Evolutionary conservation across 2,113 vertebrate genomes (phyloP).

Genomic region (Carassius carassius): DNA sequence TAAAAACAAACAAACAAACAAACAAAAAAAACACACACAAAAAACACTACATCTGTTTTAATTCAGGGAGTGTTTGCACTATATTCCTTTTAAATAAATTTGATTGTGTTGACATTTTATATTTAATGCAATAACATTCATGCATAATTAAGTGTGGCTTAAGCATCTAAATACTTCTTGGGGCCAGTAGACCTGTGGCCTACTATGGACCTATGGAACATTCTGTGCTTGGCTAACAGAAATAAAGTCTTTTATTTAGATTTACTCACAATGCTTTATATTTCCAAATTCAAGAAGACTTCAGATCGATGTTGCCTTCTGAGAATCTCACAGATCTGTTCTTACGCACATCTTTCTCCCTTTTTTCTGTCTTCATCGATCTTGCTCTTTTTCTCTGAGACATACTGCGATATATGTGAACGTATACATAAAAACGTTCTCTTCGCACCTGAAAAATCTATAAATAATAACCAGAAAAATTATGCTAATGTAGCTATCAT

Average conservation of each 20-base stretch:
- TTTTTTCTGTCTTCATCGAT: neutral
- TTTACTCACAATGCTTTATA: neutral
- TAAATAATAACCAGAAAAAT: constrained; percentile 26
- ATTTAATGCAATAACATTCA: neutral
- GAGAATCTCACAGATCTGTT: neutral
- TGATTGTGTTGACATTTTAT: neutral
- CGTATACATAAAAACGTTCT: neutral
- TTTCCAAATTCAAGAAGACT: neutral
- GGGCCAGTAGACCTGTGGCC: too few species aligned
- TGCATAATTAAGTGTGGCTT: too few species aligned
- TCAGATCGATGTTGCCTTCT: neutral
- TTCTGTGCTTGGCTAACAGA: neutral
- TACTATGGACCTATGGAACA: too few species aligned
- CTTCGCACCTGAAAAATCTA: neutral
- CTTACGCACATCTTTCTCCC: neutral
- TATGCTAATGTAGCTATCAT: constrained; percentile 44
- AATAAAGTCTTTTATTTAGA: neutral
- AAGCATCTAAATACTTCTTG: too few species aligned
- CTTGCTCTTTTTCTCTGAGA: neutral
- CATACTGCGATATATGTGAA: neutral
- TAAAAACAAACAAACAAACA: too few species aligned
- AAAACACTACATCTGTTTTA: too few species aligned
- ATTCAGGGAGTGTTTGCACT: neutral
- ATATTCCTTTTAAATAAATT: neutral
- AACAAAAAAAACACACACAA: too few species aligned